Evolutionary conservation across 2,113 vertebrate genomes (phyloP).

Genomic region (Hypomesus transpacificus): DNA sequence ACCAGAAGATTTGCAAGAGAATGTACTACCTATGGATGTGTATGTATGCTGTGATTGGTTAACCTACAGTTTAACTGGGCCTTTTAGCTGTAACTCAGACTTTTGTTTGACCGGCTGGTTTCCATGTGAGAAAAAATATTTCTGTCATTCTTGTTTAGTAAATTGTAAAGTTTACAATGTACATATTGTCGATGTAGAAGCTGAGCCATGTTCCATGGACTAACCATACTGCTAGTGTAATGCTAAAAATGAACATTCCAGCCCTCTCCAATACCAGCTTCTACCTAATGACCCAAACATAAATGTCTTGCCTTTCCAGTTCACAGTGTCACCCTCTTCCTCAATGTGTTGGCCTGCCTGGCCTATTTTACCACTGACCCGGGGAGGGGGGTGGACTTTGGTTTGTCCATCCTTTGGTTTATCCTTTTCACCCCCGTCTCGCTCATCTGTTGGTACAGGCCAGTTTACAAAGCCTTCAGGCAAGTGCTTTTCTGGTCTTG

Average conservation of each 20-base stretch:
- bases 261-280: neutral
- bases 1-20: constrained; percentile 89
- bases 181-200: too few species aligned
- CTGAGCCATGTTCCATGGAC: too few species aligned
- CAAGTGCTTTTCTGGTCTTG: constrained; percentile 46
- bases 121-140: too few species aligned
- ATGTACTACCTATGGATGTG: constrained; percentile 99
- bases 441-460: constrained; percentile 96
- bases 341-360: constrained; percentile 93
- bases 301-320: constrained; percentile 64
- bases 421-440: constrained; percentile 91
- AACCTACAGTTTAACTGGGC: too few species aligned
- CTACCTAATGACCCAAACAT: neutral
- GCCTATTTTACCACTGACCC: constrained; percentile 73
- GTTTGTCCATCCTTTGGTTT: constrained; percentile 94
- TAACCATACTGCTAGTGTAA: neutral
- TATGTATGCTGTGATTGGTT: constrained; percentile 64
- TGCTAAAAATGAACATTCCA: neutral
- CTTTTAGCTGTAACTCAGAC: too few species aligned
- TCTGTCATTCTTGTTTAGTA: too few species aligned
- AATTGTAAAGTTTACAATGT: too few species aligned
- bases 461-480: constrained; percentile 97
- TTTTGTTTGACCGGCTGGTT: too few species aligned
- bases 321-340: constrained; percentile 87
- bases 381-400: constrained; percentile 81